phyloP scores from a whole-genome alignment of 2,888 invertebrate species.

The Polia nebulosa region DNA sequence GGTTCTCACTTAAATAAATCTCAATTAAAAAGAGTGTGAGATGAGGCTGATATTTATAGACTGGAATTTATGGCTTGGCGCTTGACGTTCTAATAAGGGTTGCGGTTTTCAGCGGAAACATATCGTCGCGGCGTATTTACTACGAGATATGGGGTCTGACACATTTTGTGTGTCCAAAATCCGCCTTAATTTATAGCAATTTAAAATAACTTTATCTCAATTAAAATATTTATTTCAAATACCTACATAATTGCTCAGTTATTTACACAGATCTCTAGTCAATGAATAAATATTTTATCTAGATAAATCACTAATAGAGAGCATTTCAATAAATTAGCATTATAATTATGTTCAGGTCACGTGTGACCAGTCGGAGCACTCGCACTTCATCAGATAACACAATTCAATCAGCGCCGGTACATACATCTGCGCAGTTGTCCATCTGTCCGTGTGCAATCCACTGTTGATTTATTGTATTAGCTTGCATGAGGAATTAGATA shows the following conservation, averaged over 20 bases:
- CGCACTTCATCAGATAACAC: constrained; percentile 47
- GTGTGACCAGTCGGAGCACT: constrained; percentile 37
- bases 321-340: constrained; percentile 44
- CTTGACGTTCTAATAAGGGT: not conserved
- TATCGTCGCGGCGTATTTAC: not conserved
- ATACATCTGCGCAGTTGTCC: constrained; percentile 76
- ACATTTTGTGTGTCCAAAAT: not conserved
- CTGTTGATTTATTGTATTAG: constrained; percentile 77
- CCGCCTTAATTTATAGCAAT: not conserved
- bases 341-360: constrained; percentile 47
- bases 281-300: not conserved
- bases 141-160: not conserved
- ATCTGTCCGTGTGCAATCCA: constrained; percentile 70
- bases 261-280: constrained; percentile 4
- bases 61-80: constrained; percentile 1
- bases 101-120: not conserved
- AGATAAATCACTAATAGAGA: constrained; percentile 33
- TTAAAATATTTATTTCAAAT: not conserved
- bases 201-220: not conserved
- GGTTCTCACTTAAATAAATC: constrained; percentile 10
- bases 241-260: constrained; percentile 5
- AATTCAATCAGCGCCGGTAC: constrained; percentile 45
- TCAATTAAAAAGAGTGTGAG: constrained; percentile 15
- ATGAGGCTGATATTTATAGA: constrained; percentile 10
- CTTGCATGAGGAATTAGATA: constrained; percentile 78